phyloP scores from a whole-genome alignment of 2,797 vertebrate species.

The Psittacula echo region DNA sequence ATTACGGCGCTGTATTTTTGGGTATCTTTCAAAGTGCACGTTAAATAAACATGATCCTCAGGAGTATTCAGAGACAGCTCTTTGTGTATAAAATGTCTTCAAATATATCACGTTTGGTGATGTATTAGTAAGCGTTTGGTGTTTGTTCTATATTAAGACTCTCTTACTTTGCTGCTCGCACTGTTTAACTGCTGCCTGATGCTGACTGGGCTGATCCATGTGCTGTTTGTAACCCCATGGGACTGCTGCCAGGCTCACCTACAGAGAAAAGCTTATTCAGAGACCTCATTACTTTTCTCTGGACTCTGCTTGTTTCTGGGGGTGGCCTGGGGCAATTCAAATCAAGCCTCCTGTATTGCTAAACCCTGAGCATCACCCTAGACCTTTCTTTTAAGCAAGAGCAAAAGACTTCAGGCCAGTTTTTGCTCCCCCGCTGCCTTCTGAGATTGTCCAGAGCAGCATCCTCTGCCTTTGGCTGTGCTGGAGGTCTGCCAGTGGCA shows the following conservation, averaged over 20 bases:
- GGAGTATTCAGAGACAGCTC: slow-evolving; percentile 3
- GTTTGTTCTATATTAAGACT: background rate
- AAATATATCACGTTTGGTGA: background rate
- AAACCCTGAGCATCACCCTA: background rate
- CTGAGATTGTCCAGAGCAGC: rapidly evolving
- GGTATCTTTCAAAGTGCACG: background rate
- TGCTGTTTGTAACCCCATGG: background rate
- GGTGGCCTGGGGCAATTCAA: background rate
- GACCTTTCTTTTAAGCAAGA: background rate
- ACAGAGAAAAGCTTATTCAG: background rate
- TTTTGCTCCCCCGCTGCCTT: background rate
- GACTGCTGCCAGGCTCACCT: background rate
- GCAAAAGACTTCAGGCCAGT: background rate
- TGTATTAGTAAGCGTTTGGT: background rate
- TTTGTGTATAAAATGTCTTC: background rate
- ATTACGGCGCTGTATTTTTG: background rate
- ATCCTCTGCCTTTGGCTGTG: background rate
- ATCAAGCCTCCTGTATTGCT: background rate
- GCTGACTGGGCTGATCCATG: background rate
- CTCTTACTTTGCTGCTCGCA: background rate
- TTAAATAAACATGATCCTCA: background rate
- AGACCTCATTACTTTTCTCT: background rate
- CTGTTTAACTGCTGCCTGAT: background rate
- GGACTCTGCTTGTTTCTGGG: background rate
- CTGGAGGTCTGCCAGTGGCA: background rate